A percentile compares a stretch with the other conserved stretches of the same genome.
Evolutionary conservation across 1,140 invertebrate species (phyloP).

Genomic region (Drosophila orosa): DNA sequence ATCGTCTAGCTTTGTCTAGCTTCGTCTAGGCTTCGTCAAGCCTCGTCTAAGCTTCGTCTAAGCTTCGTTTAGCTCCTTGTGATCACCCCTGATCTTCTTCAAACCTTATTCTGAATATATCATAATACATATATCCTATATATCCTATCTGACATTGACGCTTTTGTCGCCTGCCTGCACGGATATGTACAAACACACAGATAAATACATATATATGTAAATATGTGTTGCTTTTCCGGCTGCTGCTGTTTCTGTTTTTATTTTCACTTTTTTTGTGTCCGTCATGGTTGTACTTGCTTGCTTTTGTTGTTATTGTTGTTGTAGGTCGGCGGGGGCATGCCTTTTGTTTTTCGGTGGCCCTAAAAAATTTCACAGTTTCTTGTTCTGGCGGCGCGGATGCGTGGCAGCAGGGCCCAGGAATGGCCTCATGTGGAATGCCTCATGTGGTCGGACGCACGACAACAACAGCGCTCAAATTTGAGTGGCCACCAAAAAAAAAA

Average conservation of each 20-base stretch:
- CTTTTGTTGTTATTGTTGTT: constrained; percentile 26
- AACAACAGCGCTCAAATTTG: constrained; percentile 72
- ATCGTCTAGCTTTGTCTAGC: too few relatives aligned
- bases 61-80: not conserved
- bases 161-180: constrained; percentile 38
- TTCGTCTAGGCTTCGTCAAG: too few relatives aligned
- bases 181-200: not conserved
- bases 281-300: constrained; percentile 10
- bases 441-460: constrained; percentile 69
- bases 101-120: too few relatives aligned
- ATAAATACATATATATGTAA: not conserved
- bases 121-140: too few relatives aligned
- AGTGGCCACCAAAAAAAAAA: constrained; percentile 41
- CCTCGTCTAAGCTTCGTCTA: not conserved
- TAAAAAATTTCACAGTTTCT: constrained; percentile 77
- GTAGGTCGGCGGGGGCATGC: constrained; percentile 41
- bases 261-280: constrained; percentile 14
- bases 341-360: constrained; percentile 64
- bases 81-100: not conserved
- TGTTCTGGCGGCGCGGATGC: constrained; percentile 45
- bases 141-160: not conserved
- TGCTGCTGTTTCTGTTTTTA: constrained; percentile 13
- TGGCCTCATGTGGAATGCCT: constrained; percentile 33
- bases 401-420: constrained; percentile 8
- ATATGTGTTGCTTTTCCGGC: constrained; percentile 26